Base-by-base conservation (phyloP, 2,888 invertebrate species). In the Hofmannophila pseudospretella region DNA sequence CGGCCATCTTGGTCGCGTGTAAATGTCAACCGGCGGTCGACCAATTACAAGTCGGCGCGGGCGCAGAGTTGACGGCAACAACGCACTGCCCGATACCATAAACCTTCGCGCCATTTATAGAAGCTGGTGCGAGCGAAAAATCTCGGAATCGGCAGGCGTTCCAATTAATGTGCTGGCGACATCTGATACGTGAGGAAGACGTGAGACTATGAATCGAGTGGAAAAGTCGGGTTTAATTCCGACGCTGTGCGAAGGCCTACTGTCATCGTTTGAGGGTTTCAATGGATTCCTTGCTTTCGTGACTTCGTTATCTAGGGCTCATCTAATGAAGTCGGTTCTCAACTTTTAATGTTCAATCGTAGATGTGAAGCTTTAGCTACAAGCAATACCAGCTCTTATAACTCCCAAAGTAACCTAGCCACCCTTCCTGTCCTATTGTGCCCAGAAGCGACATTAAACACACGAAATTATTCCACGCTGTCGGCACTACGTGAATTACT, bases 51-150 rank as follows among this genome's bases (percentile, higher is more conserved):
- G 67, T 47, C 65, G 59, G 75, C 78, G 78, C 79, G 66, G 63
- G 79, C 80, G 78, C 79, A 65, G 45, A 43, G 63, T 62, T 74
- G 78, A 77, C 79, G 75, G 70, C 68, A 68, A 79, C 81, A 77
- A 69, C 77, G 76, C 76, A 67, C 68, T 64, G 52, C 58, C 49
- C 67, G 78, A 79, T 80, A 81, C 84, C 81, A 84, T 84, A 82
- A 82, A 79, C 66, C 72, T 67, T 77, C 73, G 52, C 67, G 74
- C 84, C 85, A 79, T 86, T 81, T 85, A 85, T 81, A 79, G 84
- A 72, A 72, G 72, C 62, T 41, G 42, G 44, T 43, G 43, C 37
- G 33, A 36, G 43, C 36, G 47, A 44, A 74, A 74, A 72, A 77
- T 75, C 75, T 67, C 65, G 61, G 57, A 53, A 75, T 75, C 75